Conservation (phyloP, 2,888 invertebrate genomes). For the Pocota personata region DNA sequence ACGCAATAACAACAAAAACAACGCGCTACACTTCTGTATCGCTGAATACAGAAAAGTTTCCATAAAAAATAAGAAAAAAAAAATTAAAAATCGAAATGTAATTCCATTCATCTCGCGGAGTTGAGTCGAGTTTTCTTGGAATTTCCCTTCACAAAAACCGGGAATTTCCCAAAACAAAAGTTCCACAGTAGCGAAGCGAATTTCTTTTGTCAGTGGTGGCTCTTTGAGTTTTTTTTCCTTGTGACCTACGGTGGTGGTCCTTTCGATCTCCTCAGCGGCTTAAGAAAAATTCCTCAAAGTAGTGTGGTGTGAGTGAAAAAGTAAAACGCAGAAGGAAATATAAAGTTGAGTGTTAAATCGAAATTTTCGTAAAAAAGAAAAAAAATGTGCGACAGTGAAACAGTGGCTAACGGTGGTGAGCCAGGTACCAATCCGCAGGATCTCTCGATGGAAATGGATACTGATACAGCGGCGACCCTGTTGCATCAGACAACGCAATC, state of each 20-base stretch:
- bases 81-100: slow-evolving; percentile 50
- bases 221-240: slow-evolving; percentile 7
- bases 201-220: slow-evolving; percentile 9
- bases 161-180: slow-evolving; percentile 64
- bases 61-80: neutral
- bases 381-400: slow-evolving; percentile 68
- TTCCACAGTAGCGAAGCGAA: slow-evolving; percentile 15
- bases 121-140: slow-evolving; percentile 27
- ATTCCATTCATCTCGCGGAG: slow-evolving; percentile 25
- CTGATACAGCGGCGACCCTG: slow-evolving; percentile 58
- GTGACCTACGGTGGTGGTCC: slow-evolving; percentile 45
- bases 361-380: no score
- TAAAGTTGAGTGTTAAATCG: neutral
- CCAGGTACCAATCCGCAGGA: slow-evolving; percentile 25
- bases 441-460: slow-evolving; percentile 48
- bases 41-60: slow-evolving; percentile 27
- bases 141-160: slow-evolving; percentile 30
- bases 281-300: neutral
- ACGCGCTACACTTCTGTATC: slow-evolving; percentile 43
- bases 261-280: neutral
- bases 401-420: slow-evolving; percentile 40
- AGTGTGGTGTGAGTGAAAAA: neutral
- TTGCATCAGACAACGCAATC: slow-evolving; percentile 81
- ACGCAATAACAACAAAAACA: slow-evolving; percentile 24
- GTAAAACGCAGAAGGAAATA: neutral